Evolutionary conservation across 1,140 invertebrate species (phyloP).

Genomic region (Linepithema humile): DNA sequence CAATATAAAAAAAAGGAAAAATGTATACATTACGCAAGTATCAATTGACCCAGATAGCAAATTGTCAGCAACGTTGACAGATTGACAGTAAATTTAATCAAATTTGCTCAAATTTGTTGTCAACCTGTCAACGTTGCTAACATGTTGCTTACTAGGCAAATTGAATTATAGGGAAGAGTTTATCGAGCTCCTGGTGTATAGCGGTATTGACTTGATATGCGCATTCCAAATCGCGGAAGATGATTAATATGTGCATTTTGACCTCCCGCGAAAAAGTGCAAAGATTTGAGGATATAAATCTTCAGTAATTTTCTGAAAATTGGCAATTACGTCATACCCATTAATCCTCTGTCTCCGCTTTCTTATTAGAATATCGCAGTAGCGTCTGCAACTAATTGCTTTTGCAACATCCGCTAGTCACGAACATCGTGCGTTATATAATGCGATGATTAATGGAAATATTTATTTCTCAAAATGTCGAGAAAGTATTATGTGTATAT

Average conservation of each 20-base stretch:
- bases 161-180: neutral
- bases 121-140: too few species aligned
- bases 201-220: neutral
- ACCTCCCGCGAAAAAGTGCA: conserved; percentile 36
- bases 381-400: conserved; percentile 59
- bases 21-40: neutral
- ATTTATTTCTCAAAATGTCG: conserved; percentile 38
- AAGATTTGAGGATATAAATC: conserved; percentile 55
- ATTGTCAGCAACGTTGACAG: too few species aligned
- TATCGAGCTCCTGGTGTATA: neutral
- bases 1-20: neutral
- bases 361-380: conserved; percentile 52
- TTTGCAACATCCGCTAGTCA: conserved; percentile 51
- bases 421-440: conserved; percentile 42
- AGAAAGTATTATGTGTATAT: neutral
- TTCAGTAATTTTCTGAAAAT: conserved; percentile 62
- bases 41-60: neutral
- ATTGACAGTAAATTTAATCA: too few species aligned
- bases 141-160: too few species aligned
- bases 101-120: too few species aligned
- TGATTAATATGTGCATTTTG: conserved; percentile 50
- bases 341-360: conserved; percentile 61
- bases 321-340: conserved; percentile 63
- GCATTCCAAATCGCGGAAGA: conserved; percentile 27
- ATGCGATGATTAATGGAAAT: conserved; percentile 51